These are phyloP conservation scores for Sus cebifrons DNA, from an alignment of 2,797 vertebrate species.

Conservation along the genomic window DNA sequence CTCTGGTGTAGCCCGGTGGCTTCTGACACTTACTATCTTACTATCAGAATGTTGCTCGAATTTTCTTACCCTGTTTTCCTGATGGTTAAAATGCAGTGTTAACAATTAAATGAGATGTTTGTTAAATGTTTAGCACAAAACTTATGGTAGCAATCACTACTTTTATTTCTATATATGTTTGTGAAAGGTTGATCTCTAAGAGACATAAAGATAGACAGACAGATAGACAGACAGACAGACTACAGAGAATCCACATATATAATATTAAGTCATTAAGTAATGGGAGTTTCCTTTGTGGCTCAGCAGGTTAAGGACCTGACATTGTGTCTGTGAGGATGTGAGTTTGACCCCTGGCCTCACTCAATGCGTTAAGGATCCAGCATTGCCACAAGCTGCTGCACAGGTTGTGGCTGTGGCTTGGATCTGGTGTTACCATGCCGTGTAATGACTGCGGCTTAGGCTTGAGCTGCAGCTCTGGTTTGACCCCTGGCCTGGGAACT, in stretches of 20 bases:
- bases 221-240: not conserved
- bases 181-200: not conserved
- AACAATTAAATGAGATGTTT: not conserved
- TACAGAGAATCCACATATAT: not conserved
- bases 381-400: too few relatives aligned
- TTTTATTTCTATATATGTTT: not conserved
- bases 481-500: too few relatives aligned
- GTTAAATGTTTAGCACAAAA: not conserved
- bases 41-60: not conserved
- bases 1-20: too few relatives aligned
- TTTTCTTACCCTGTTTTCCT: not conserved
- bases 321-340: too few relatives aligned
- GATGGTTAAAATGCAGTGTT: not conserved
- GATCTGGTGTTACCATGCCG: too few relatives aligned
- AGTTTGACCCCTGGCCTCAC: too few relatives aligned
- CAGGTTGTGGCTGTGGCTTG: too few relatives aligned
- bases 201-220: not conserved
- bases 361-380: too few relatives aligned
- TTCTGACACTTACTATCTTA: not conserved
- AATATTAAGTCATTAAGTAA: not conserved
- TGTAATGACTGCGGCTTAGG: too few relatives aligned
- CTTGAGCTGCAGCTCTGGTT: too few relatives aligned
- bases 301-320: too few relatives aligned
- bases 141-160: not conserved
- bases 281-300: too few relatives aligned